phyloP scores from a whole-genome alignment of 2,888 invertebrate genomes.

The Timandra comae region DNA sequence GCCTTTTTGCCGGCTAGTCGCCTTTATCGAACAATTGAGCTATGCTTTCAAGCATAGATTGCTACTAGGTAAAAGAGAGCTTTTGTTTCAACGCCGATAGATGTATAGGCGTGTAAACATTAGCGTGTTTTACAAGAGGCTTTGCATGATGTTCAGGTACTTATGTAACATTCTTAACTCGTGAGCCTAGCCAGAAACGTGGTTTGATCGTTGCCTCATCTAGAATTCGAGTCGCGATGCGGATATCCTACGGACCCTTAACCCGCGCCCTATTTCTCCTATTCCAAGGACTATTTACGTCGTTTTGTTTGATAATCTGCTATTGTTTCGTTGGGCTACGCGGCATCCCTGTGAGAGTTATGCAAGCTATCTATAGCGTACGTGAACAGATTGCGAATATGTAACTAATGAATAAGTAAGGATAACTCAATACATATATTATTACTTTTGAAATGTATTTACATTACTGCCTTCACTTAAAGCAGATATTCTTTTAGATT shows the following conservation, averaged over 20 bases:
- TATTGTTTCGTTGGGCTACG: conserved; percentile 67
- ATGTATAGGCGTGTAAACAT: background rate
- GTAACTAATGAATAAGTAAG: conserved; percentile 60
- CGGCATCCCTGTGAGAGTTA: conserved; percentile 67
- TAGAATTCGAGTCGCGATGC: conserved; percentile 65
- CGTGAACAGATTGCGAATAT: conserved; percentile 66
- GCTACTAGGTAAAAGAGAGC: conserved; percentile 9
- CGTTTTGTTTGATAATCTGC: conserved; percentile 74
- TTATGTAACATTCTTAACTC: conserved; percentile 21
- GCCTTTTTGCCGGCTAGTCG: conserved; percentile 37
- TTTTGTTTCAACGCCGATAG: conserved; percentile 1
- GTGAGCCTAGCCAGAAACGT: conserved; percentile 23
- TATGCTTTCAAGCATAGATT: conserved; percentile 22
- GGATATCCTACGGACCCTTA: conserved; percentile 65
- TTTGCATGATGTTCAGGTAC: conserved; percentile 1
- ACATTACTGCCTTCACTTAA: background rate
- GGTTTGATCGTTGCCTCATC: conserved; percentile 53
- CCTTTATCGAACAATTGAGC: conserved; percentile 41
- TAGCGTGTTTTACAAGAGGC: background rate
- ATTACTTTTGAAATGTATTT: conserved; percentile 20
- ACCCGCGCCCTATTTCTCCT: conserved; percentile 67
- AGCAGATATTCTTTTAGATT: no score
- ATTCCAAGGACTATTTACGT: conserved; percentile 69
- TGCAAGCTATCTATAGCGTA: conserved; percentile 67
- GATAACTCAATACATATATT: conserved; percentile 23